Conservation (phyloP, 2,888 invertebrate genomes). For the Pristionchus exspectatus region DNA sequence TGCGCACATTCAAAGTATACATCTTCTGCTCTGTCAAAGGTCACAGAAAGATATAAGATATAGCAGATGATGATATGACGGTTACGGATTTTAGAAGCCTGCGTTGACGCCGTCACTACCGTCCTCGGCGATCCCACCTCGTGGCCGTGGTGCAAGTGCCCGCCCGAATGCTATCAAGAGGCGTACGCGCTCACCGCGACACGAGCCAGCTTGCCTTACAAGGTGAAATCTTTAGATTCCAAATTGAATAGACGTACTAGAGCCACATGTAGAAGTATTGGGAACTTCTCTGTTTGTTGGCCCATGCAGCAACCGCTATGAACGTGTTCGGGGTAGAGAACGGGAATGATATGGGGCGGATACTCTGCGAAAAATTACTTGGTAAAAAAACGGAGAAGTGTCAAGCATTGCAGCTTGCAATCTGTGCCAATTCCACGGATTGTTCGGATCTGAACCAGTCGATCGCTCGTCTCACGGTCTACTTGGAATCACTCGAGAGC, state of each 20-base stretch:
- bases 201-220: not conserved
- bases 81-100: not conserved
- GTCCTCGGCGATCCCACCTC: not conserved
- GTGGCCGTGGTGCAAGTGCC: not conserved
- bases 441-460: not conserved
- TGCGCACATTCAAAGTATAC: too few species aligned
- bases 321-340: too few species aligned
- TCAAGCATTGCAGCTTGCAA: not conserved
- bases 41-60: too few species aligned
- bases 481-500: conserved; percentile 35
- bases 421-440: not conserved
- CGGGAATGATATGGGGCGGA: too few species aligned
- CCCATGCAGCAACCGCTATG: too few species aligned
- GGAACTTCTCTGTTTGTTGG: too few species aligned
- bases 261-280: too few species aligned
- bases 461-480: conserved; percentile 7
- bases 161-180: conserved; percentile 41
- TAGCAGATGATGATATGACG: not conserved
- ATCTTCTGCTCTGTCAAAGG: too few species aligned
- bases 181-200: not conserved
- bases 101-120: not conserved
- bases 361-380: too few species aligned
- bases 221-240: not conserved
- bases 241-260: too few species aligned
- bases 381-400: too few species aligned